Conservation (phyloP, 2,888 invertebrate species). For the Thymelicus acteon region DNA sequence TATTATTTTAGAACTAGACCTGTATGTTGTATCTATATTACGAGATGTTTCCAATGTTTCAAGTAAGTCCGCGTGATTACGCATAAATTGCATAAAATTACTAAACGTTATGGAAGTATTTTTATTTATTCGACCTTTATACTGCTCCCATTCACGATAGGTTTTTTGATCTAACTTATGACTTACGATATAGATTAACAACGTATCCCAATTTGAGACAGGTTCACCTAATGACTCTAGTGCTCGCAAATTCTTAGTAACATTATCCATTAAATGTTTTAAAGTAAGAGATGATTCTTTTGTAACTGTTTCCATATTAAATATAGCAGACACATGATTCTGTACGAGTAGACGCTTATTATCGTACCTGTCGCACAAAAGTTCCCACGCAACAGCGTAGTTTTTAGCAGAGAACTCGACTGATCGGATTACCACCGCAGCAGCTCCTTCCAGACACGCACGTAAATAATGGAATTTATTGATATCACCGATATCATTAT, state of each 20-base stretch:
- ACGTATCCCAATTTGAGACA: conserved; percentile 16
- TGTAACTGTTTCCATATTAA: neutral
- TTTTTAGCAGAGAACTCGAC: conserved; percentile 1
- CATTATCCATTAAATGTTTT: conserved; percentile 8
- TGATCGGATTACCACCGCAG: conserved; percentile 2
- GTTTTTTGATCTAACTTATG: conserved; percentile 45
- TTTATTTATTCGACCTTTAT: conserved; percentile 39
- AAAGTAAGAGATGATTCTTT: neutral
- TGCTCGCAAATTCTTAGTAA: conserved; percentile 23
- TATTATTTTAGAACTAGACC: too few relatives aligned
- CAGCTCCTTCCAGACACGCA: conserved; percentile 3
- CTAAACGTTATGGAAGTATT: conserved; percentile 29
- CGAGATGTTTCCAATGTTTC: conserved; percentile 15
- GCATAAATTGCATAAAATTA: conserved; percentile 16
- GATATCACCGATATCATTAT: neutral
- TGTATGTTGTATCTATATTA: neutral
- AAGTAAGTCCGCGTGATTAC: conserved; percentile 7
- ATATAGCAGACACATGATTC: conserved; percentile 5
- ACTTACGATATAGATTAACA: conserved; percentile 46
- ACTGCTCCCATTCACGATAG: conserved; percentile 47
- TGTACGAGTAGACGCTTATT: conserved; percentile 12
- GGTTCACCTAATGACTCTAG: conserved; percentile 17
- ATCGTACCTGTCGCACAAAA: neutral
- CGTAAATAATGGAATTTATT: conserved; percentile 10
- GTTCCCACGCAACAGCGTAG: neutral